Evolutionary conservation across 2,888 invertebrate genomes (phyloP), one percentile per base, ranked within the genome.

Genomic region (Tethea ocularis): DNA sequence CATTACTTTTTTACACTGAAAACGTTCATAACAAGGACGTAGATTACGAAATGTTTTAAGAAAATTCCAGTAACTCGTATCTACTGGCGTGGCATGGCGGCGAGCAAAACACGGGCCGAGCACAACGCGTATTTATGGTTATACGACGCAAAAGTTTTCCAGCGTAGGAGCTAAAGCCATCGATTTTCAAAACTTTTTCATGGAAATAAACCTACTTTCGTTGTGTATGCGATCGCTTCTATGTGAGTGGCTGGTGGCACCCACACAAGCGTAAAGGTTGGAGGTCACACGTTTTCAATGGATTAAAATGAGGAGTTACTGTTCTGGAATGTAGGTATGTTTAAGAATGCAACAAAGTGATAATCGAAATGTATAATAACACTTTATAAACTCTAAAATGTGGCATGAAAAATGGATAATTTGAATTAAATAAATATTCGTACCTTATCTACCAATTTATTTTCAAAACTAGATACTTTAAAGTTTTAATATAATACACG

Each of bases 111-210:
- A 91, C 88, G 84, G 82, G 80, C 77, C 71, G 69, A 66, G 78
- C 77, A 74, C 72, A 78, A 74, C 72, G 76, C 80, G 86, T 92
- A 93, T 92, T 92, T 92, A 92, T 92, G 91, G 91, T 84, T 91
- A 88, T 91, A 90, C 87, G 91, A 84, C 84, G 89, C 85, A 88
- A 91, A 93, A 93, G 85, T 93, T 93, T 90, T 80, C 81, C 82
- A 87, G 89, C 89, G 90, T 89, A 88, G 90, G 90, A 91, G 92
- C 91, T 90, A 82, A 89, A 91, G 89, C 91, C 91, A 93, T 93
- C 93, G 93, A 93, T 93, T 93, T 93, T 93, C 92, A 89, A 93
- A 93, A 93, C 91, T 93, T 93, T 93, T 93, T 93, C 93, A 91
- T 93, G 93, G 93, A 93, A 91, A 93, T 91, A 92, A 92, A 92